Base-by-base conservation (phyloP, 1,140 invertebrate genomes). In the Stenopsyche tienmushanensis region DNA sequence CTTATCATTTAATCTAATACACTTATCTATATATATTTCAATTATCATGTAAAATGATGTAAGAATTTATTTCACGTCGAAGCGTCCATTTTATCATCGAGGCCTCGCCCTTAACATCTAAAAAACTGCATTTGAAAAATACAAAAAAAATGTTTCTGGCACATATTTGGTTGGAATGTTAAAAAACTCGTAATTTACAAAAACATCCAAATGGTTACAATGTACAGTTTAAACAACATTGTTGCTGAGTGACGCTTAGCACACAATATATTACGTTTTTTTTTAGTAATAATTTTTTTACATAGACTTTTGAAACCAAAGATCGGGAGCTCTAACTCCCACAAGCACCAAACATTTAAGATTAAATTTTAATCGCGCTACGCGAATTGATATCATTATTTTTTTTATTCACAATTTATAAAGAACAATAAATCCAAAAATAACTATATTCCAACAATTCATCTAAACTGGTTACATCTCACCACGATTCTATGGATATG, bases 101-200 rank as follows among this genome's bases (percentile, higher is more conserved):
- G 25, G 42, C 42, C 26, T 60, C 66, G 62, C 65, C 21, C 34
- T 47, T 42, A 44, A 26, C 54, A 26, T 62, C 59, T 49, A 69
- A 65, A 69, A 65, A 69, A 65, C 63, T 69, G 67, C 67, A 49
- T 65, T 47, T 69, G 63, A 65, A 69, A 69, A 69, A 69, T 69
- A 69, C 67, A 69, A 76, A 77, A 77, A n/a, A 77, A 77, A 76
- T 75, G 75, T 78, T 65, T 71, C 77, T 78, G 76, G 77, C 77
- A 78, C 77, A 77, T 78, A 76, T 73, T 75, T 76, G 77, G 76
- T 79, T 78, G 76, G 77, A 78, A 78, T 78, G 77, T 77, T 77
- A 73, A 66, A 60, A 60, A 60, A 60, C 50, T 47, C 17, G 41
- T 60, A 60, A 52, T 74, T 76, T 75, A 75, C 50, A 66, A 59